Evolutionary conservation across 2,113 vertebrate genomes (phyloP), one percentile per base, ranked within the genome.

Genomic region (Morphnarchus princeps): DNA sequence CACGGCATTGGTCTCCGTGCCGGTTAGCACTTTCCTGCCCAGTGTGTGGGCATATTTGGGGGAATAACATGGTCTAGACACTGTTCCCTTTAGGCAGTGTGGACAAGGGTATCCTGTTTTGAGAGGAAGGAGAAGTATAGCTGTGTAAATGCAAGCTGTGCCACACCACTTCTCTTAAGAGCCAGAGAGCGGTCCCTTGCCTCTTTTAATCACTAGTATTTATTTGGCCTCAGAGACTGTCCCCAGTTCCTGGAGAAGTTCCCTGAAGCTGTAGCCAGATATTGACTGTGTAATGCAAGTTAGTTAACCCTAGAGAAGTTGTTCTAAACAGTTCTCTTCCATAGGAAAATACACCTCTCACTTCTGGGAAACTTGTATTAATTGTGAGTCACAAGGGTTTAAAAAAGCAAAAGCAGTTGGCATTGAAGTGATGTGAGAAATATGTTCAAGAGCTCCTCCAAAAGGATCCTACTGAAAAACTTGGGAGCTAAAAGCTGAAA

Each of bases 221-320:
- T 93, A 93, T 96, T 93, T 90, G 88, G 82, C 96, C 87, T 82
- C 71, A 42, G 95, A 96, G 82, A 88, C 77, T 73, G 54, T 93
- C 49, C 72, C 43, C 3, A 2, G 78, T 62, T 95, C 45, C 66
- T 16, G 21, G 82, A 86, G 74, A 94, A 90, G 71, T 89, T 96
- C 89, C 84, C 62, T 80, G 6, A 94, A 95, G 87, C 14, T 3
- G 61, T 82, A 72, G 91, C 69, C 57, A 57, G 89, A 92, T 96
- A 95, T 95, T 95, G 81, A 78, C 85, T 90, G 72, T 42, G 67
- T 95, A 94, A 95, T 97, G 96, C 95, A 95, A 94, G 95, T 97
- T 93, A 94, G 93, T 97, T 94, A 62, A 94, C 94, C 95, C 90
- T 74, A 62, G 87, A 96, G 92, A 86, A 92, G 95, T 90, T 20